Conservation (phyloP, 2,888 invertebrate species). For the Ceratothoa steindachneri region DNA sequence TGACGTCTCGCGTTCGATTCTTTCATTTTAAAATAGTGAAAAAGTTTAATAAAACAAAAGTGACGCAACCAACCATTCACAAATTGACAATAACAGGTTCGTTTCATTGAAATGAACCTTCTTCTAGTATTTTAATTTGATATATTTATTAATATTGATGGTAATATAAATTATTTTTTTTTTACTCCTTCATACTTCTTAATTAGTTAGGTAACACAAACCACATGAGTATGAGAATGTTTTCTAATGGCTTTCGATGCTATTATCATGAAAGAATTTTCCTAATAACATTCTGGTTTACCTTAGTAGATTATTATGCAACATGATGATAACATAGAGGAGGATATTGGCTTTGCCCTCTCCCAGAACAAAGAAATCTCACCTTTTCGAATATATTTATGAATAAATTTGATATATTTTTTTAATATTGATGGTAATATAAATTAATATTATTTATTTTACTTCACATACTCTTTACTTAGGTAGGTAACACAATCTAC, state of each 20-base stretch:
- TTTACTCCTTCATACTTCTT: not conserved
- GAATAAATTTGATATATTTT: not conserved
- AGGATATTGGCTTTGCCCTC: too few relatives aligned
- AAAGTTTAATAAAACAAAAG: not conserved
- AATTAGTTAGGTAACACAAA: not conserved
- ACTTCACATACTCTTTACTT: not conserved
- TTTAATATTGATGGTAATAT: not conserved
- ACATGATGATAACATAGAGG: too few relatives aligned
- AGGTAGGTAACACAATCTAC: not conserved
- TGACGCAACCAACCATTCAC: not conserved
- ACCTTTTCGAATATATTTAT: too few relatives aligned
- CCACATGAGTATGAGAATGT: too few relatives aligned
- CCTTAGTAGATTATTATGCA: too few relatives aligned
- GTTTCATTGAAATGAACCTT: not conserved
- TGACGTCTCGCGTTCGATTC: not conserved
- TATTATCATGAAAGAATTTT: too few relatives aligned
- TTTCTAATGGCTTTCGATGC: too few relatives aligned
- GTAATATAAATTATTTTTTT: not conserved
- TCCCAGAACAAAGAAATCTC: too few relatives aligned
- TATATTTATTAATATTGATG: not conserved
- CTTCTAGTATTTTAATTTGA: not conserved
- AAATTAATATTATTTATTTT: not conserved
- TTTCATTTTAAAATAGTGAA: not conserved
- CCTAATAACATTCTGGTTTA: too few relatives aligned
- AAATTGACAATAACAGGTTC: not conserved